Evolutionary conservation across 1,140 invertebrate species (phyloP), one percentile per base, ranked within the genome.

Genomic region (Xylocopa sonorina): DNA sequence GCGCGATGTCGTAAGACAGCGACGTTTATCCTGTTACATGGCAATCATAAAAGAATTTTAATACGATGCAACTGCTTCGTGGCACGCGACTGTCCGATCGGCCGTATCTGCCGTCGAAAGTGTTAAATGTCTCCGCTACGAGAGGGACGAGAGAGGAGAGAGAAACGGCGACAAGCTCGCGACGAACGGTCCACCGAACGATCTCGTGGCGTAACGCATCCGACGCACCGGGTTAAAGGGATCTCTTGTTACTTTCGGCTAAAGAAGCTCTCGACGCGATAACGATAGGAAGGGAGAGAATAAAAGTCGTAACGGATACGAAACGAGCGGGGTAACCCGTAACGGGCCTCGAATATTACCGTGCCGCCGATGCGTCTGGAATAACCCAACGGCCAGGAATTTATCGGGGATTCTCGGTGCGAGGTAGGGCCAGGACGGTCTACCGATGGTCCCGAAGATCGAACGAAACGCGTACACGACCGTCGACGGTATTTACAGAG

Each of bases 341-440:
- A 69, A 82, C 69, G 62, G 48, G 78, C 69, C 48, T 67, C 51
- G 63, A 75, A 80, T 87, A 87, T 86, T 87, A 86, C 77, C 72
- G 85, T 63, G 29, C 46, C 38, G 75, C 55, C 69, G 81, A 68
- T 43, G 60, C 64, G 78, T 76, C 78, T 55, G 66, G 72, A 78
- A 86, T 73, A 84, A 51, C 78, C 60, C 58, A 60, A 64, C 84
- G 83, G 63, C 72, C 51, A 74, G 55, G 81, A 86, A 86, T 87
- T 86, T 72, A 84, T 78, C 51, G 81, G 62, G 81, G 60, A 86
- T 84, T 86, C 27, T 48, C 24, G 63, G 58, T 74, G 16, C 29
- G 29, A 41, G 51, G 73, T 9, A 32, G 6, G 24, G 9, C 24
- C n/a, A 46, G 57, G 9, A 34, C n/a, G 38, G 57, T 38, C 29